Conservation (phyloP, 2,113 vertebrate genomes). For the Gobiocypris rarus region DNA sequence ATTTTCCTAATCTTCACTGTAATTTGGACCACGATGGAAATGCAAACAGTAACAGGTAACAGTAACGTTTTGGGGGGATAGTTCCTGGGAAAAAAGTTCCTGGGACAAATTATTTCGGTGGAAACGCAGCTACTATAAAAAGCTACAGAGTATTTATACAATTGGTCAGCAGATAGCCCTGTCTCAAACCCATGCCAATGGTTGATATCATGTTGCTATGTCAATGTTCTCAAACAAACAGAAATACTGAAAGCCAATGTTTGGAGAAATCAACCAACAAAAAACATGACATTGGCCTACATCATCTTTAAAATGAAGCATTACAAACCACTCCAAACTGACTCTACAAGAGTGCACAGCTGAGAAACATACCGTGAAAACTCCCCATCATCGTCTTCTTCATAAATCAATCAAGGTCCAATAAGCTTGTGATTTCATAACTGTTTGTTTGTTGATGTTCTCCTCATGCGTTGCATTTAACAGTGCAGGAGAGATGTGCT, state of each 20-base stretch:
- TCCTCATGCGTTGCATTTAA: neutral
- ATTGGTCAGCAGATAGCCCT: too few species aligned
- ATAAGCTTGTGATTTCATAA: neutral
- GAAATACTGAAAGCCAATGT: neutral
- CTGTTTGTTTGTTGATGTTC: conserved; percentile 10
- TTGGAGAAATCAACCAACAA: neutral
- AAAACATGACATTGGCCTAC: neutral
- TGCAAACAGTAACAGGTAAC: too few species aligned
- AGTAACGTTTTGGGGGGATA: too few species aligned
- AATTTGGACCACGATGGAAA: too few species aligned
- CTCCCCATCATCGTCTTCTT: neutral
- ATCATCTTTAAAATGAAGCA: neutral
- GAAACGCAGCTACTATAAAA: too few species aligned
- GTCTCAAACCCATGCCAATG: too few species aligned
- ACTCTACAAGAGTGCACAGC: neutral
- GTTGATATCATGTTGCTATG: too few species aligned
- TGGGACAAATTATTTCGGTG: too few species aligned
- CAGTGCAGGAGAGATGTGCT: conserved; percentile 35
- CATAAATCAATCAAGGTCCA: conserved; percentile 12
- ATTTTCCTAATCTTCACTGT: too few species aligned
- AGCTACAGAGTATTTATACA: too few species aligned
- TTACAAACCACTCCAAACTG: neutral
- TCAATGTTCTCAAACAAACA: neutral
- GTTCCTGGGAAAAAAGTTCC: too few species aligned
- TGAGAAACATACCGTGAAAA: neutral